These are phyloP conservation scores for Pseudachorutes palmiensis DNA, from an alignment of 1,140 invertebrate species.

Conservation along the genomic window DNA sequence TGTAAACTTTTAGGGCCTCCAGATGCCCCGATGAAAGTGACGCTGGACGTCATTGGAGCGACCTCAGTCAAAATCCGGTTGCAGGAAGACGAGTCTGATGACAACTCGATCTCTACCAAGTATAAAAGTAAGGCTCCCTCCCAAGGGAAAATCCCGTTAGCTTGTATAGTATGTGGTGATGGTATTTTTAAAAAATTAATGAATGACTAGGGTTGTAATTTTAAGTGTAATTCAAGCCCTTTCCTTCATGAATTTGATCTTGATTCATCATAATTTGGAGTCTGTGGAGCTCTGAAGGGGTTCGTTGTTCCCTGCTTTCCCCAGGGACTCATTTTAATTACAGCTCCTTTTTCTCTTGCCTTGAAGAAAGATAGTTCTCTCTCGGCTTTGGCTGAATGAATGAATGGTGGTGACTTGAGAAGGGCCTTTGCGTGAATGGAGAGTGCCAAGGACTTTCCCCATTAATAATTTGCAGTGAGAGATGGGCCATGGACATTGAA, in stretches of 20 bases:
- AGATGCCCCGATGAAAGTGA: constrained; percentile 35
- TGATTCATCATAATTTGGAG: background rate
- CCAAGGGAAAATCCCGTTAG: background rate
- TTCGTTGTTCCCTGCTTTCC: background rate
- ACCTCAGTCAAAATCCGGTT: constrained; percentile 41
- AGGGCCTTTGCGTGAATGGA: no score
- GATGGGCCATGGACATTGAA: background rate
- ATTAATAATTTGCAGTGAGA: background rate
- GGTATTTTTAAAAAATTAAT: background rate
- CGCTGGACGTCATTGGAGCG: constrained; percentile 31
- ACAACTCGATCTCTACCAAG: constrained; percentile 46
- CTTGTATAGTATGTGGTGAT: background rate
- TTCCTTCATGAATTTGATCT: background rate
- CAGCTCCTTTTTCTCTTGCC: background rate
- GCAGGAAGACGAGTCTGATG: constrained; percentile 46
- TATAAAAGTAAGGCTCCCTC: constrained; percentile 25
- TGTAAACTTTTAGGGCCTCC: constrained; percentile 26
- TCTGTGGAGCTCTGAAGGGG: background rate
- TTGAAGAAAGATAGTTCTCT: background rate
- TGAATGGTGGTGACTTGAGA: background rate
- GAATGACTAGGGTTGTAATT: background rate
- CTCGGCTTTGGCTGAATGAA: background rate
- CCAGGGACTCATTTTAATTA: background rate
- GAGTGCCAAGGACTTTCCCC: background rate
- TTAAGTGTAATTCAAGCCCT: background rate